A percentile compares a stretch with the other conserved stretches of the same genome.
Evolutionary conservation across 37 sponge, comb jelly and placozoan species (phyloP).

Genomic region (Chondrosia reniformis): DNA sequence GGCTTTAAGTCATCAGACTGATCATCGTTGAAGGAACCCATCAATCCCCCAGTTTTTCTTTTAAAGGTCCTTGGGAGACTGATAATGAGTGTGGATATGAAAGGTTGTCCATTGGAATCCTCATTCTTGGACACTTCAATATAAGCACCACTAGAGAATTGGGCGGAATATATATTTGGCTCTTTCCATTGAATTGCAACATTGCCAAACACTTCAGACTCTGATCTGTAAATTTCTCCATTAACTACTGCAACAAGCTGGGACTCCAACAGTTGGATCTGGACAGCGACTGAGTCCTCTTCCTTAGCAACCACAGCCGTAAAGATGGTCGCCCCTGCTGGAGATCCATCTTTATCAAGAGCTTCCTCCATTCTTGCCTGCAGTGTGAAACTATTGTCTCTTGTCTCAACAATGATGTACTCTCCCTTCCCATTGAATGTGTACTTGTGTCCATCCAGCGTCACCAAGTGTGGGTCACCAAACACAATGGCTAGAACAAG

Average conservation of each 20-base stretch:
- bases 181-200: conserved; percentile 14
- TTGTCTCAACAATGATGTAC: conserved; percentile 29
- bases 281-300: conserved; percentile 39
- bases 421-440: conserved; percentile 71
- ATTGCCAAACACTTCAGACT: background rate
- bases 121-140: conserved; percentile 14
- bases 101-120: conserved; percentile 27
- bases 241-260: conserved; percentile 13
- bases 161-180: background rate
- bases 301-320: conserved; percentile 45
- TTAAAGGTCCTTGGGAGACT: conserved; percentile 3
- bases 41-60: conserved; percentile 25
- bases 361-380: conserved; percentile 46
- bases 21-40: conserved; percentile 35
- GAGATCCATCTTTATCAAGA: background rate
- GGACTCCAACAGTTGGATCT: background rate
- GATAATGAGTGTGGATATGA: conserved; percentile 26
- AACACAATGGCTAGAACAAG: background rate
- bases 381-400: conserved; percentile 23
- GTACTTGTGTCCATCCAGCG: conserved; percentile 60
- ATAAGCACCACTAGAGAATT: conserved; percentile 17
- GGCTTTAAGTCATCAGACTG: conserved; percentile 35
- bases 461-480: conserved; percentile 58
- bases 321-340: conserved; percentile 38
- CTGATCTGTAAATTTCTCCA: conserved; percentile 14